Evolutionary conservation across 2,888 invertebrate species (phyloP).

Genomic region (Himalopsyche anomala): DNA sequence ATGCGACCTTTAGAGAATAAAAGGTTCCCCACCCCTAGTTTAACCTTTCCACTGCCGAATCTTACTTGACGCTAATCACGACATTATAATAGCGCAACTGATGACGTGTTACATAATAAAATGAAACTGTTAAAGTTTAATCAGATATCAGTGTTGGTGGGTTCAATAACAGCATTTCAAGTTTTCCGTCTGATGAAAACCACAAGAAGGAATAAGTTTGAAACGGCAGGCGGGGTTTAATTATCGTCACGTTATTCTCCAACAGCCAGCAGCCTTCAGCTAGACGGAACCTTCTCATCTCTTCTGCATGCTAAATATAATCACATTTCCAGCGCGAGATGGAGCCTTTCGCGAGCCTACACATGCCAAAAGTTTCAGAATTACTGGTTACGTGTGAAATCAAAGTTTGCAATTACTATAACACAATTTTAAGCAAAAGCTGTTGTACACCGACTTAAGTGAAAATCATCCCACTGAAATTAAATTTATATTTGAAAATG

Average conservation of each 20-base stretch:
- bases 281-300: conserved; percentile 22
- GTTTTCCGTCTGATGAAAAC: conserved; percentile 46
- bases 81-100: no score
- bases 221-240: conserved; percentile 51
- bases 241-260: conserved; percentile 49
- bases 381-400: conserved; percentile 1
- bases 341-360: background rate
- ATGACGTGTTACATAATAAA: no score
- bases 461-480: no score
- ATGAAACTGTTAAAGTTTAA: no score
- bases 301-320: conserved; percentile 30
- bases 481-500: no score
- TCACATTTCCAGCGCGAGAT: conserved; percentile 5
- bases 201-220: conserved; percentile 52
- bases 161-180: conserved; percentile 27
- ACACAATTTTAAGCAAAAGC: no score
- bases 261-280: conserved; percentile 5
- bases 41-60: no score
- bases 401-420: background rate
- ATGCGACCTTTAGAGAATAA: no score
- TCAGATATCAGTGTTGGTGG: no score
- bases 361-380: background rate
- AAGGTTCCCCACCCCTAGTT: no score
- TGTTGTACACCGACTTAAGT: no score
- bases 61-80: no score